Evolutionary conservation across 2,888 invertebrate genomes (phyloP).

Genomic region (Tetragonisca angustula): DNA sequence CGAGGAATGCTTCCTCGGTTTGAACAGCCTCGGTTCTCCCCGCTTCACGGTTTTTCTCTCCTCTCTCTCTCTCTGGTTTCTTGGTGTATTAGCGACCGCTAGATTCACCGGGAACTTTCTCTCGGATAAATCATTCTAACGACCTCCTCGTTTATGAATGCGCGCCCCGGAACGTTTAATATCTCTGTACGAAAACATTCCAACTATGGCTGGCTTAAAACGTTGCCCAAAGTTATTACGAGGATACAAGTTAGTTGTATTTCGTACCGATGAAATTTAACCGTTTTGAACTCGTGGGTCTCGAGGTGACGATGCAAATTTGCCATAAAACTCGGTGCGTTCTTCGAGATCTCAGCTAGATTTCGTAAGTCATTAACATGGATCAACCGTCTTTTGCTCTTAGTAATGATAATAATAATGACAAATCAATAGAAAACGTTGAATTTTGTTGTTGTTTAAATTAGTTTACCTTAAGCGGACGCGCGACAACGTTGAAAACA

Average conservation of each 20-base stretch:
- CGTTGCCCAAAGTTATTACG: not conserved
- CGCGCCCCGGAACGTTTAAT: not conserved
- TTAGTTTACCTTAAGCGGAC: no score
- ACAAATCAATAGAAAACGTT: no score
- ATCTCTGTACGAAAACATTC: not conserved
- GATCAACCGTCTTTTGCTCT: no score
- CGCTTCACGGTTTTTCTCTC: not conserved
- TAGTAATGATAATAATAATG: no score
- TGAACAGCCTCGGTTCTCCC: not conserved
- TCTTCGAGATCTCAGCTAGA: no score
- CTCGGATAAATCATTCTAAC: not conserved
- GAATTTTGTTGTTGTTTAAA: no score
- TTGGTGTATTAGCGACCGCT: not conserved
- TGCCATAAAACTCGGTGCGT: no score
- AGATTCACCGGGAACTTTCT: not conserved
- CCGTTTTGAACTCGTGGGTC: no score
- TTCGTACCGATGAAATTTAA: not conserved
- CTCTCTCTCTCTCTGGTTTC: not conserved
- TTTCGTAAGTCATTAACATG: no score
- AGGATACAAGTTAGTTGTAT: not conserved
- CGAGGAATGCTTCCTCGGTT: constrained; percentile 17
- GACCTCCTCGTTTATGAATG: not conserved
- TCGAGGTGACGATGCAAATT: no score
- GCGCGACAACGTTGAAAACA: no score
- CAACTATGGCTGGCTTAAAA: no score